Conservation (phyloP, 2,113 vertebrate species). For the Sciurus niger region DNA sequence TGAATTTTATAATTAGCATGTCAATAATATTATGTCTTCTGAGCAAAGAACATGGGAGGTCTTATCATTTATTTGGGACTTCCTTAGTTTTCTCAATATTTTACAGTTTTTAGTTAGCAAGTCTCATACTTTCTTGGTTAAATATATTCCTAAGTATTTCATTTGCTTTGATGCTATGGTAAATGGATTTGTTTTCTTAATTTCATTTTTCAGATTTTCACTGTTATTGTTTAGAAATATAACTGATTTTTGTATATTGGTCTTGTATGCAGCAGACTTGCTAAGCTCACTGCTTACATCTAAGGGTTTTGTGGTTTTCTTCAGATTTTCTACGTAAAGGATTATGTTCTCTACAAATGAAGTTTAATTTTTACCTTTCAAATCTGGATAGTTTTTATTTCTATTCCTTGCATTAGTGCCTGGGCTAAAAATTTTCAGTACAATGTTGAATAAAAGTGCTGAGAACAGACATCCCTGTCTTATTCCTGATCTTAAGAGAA, state of each 20-base stretch:
- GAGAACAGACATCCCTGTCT: background rate
- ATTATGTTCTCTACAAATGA: background rate
- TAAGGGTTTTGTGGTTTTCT: background rate
- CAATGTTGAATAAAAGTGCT: background rate
- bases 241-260: background rate
- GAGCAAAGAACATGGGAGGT: background rate
- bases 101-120: constrained; percentile 50
- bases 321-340: background rate
- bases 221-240: background rate
- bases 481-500: background rate
- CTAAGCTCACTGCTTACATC: background rate
- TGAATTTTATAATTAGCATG: background rate
- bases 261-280: background rate
- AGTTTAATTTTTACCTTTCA: constrained; percentile 19
- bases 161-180: background rate
- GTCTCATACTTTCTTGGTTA: background rate
- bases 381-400: constrained; percentile 3
- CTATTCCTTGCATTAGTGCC: background rate
- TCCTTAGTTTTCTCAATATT: background rate
- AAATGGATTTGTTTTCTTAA: constrained; percentile 14
- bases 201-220: background rate
- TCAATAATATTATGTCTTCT: constrained; percentile 12
- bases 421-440: background rate
- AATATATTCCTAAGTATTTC: constrained; percentile 25
- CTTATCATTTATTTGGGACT: background rate